Base-by-base conservation (phyloP, 2,888 invertebrate genomes). In the Rhagonycha fulva region DNA sequence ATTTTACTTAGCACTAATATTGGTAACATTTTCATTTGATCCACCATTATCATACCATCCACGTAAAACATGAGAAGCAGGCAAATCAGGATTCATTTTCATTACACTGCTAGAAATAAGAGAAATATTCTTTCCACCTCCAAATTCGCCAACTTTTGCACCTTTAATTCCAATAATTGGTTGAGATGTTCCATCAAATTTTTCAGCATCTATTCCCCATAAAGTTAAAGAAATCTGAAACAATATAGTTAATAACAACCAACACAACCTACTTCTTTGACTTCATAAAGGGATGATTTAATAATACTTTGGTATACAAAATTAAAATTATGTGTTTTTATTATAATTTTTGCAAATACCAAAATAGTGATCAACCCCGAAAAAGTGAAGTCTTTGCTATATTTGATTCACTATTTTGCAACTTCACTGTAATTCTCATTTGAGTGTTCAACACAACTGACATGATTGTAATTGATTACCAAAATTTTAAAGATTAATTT, bases 1-100 rank as follows among this genome's bases (percentile, higher is more conserved):
- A 72, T 30, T 26, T 80, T 85, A 91, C 91, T 90, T 90, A 62
- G 91, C 90, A 7, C 94, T 94, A 47, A 96, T 89, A 81, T 93
- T 92, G 76, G 89, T 91, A 11, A 90, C 85, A 12, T 93, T 91
- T 82, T 91, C 89, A 32, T 90, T 87, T 5, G 89, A 89, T 5
- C 96, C 96, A 28, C 92, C 93, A 81, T 92, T 92, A 85, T 96
- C 96, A 86, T 92, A 99, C 99, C 99, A 99, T 30, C 96, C 96
- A 73, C 95, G 92, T 67, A 99, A 89, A 80, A 90, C 90, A 86
- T 97, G 95, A 1, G 97, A 95, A 84, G 97, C 97, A 0, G 93
- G 91, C 28, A 97, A 89, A 85, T 98, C 98, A 0, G 99, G 98
- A 89, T 98, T 96, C 7, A 95, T 85, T 80, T 95, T 92, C 75